Percentiles rank a stretch among this genome's conserved stretches.
phyloP scores from a whole-genome alignment of 2,797 vertebrate species.

The Cephalopachus bancanus region DNA sequence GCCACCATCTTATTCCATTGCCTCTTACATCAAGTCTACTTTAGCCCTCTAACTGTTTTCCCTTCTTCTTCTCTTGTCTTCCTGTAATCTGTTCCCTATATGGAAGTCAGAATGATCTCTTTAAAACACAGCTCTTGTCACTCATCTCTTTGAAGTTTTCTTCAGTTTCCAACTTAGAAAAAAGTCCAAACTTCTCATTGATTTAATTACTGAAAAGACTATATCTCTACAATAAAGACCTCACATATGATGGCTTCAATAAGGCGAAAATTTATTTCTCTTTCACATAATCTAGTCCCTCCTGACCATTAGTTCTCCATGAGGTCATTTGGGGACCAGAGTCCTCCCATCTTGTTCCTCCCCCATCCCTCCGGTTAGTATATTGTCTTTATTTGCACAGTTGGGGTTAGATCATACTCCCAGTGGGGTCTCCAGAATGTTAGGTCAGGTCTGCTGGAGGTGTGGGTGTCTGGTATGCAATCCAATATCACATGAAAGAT shows the following conservation, averaged over 20 bases:
- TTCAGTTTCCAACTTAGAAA: neutral
- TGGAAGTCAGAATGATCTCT: neutral
- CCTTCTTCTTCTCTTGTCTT: neutral
- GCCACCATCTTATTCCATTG: neutral
- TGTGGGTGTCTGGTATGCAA: too few relatives aligned
- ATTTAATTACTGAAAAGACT: slow-evolving; percentile 29
- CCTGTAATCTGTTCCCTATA: neutral
- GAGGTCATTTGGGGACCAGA: neutral
- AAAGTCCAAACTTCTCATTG: neutral
- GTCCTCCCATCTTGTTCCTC: neutral
- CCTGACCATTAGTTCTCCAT: neutral
- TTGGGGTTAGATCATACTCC: too few relatives aligned
- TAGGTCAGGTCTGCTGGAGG: too few relatives aligned
- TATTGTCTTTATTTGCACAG: neutral
- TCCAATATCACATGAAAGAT: too few relatives aligned
- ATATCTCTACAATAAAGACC: neutral
- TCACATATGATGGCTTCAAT: neutral
- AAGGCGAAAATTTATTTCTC: neutral
- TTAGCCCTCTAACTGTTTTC: neutral
- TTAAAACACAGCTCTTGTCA: neutral
- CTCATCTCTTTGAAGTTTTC: neutral
- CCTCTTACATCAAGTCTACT: neutral
- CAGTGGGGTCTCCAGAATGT: too few relatives aligned
- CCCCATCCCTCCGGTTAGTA: neutral
- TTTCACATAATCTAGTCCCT: neutral